Base-by-base conservation (phyloP, 2,888 invertebrate species). In the Gandaritis pyraliata region DNA sequence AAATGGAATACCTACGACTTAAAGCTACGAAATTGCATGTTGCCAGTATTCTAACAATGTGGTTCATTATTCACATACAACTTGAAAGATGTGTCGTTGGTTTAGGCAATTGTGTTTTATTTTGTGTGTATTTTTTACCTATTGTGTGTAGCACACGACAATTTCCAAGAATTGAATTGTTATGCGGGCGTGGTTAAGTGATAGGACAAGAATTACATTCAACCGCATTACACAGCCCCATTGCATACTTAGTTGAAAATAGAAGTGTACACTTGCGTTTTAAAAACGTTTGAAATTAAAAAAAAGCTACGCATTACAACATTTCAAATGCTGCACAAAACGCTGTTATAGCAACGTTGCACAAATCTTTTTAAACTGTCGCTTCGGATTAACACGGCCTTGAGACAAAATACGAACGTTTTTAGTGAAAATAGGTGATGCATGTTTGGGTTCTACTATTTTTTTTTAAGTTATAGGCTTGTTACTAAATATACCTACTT, bases 291-390 rank as follows among this genome's bases (percentile, higher is more conserved):
- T 23, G 4, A 23, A 23, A 65, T 61, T 61, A 48, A 61, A 49
- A 55, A 55, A 65, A 49, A 12, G 18, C 38, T 46, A 50, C n/a
- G n/a, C n/a, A n/a, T 64, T 48, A 48, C 56, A 56, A 60, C 50
- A 60, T n/a, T n/a, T n/a, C 39, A 55, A 49, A 51, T 54, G 58
- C 68, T 68, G 46, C 61, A 53, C 47, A 65, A 64, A 63, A 67
- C 65, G 59, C 16, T 39, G 49, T 59, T 70, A 58, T 64, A 62
- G 64, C 62, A 54, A 57, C 47, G 48, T 70, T 68, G 61, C 66
- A 63, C 56, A 64, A 65, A 64, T 65, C 50, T 52, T 51, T 56
- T 61, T 6, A 47, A 61, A 61, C 59, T 67, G 52, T 62, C 64
- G 52, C 51, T 68, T 54, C 52, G 63, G 61, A 61, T 54, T 63